Conservation (phyloP, 2,888 invertebrate genomes). For the Lithophane semibrunnea region DNA sequence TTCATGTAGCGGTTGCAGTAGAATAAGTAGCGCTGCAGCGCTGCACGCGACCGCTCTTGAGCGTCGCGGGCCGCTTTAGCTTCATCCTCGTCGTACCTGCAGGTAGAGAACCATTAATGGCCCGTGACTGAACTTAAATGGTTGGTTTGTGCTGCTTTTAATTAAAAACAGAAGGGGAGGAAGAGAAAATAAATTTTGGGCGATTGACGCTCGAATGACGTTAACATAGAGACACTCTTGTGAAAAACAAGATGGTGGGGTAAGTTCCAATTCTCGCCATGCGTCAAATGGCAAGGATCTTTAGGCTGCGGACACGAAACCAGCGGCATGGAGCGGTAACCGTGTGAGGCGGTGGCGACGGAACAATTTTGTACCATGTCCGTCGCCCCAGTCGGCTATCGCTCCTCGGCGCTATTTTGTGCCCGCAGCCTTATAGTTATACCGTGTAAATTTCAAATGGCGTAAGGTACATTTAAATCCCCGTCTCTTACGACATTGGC, state of each 20-base stretch:
- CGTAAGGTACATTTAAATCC: neutral
- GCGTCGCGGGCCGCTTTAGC: slow-evolving; percentile 99
- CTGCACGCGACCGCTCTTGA: slow-evolving; percentile 97
- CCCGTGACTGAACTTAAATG: neutral
- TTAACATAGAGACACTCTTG: neutral
- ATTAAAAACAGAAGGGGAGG: neutral
- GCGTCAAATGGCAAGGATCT: neutral
- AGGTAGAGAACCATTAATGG: neutral
- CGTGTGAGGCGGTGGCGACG: too few relatives aligned
- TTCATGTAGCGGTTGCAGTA: slow-evolving; percentile 99
- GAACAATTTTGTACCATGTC: too few relatives aligned
- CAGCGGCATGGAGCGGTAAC: too few relatives aligned
- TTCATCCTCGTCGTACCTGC: slow-evolving; percentile 97
- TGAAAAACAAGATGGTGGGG: neutral
- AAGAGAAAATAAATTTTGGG: neutral
- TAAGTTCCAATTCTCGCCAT: neutral
- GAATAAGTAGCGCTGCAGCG: slow-evolving; percentile 98
- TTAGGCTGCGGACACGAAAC: too few relatives aligned
- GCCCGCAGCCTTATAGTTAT: neutral
- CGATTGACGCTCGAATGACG: neutral
- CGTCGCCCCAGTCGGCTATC: too few relatives aligned
- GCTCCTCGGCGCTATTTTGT: too few relatives aligned
- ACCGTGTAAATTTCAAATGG: neutral
- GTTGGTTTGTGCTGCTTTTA: neutral
- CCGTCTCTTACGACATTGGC: neutral